Evolutionary conservation across 2,888 invertebrate species (phyloP).

Genomic region (Philereme transversata): DNA sequence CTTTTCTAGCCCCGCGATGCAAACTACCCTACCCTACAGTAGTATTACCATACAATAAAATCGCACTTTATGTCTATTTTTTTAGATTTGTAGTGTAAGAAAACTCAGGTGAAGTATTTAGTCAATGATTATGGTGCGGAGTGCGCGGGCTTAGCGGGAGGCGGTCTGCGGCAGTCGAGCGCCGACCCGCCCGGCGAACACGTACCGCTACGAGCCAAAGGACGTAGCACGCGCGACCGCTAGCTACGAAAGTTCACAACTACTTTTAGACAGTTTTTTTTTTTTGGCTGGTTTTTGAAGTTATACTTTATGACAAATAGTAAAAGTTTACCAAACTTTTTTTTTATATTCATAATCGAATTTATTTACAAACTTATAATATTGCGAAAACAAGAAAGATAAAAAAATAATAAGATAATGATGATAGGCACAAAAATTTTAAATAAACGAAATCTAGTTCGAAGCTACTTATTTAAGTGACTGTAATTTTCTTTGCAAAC

Average conservation of each 20-base stretch:
- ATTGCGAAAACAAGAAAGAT: neutral
- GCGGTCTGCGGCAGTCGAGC: constrained; percentile 52
- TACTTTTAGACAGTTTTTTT: constrained; percentile 37
- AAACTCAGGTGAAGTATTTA: constrained; percentile 76
- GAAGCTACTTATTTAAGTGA: no score
- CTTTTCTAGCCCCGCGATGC: neutral
- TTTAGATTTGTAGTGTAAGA: constrained; percentile 45
- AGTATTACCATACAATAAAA: neutral
- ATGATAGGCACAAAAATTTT: no score
- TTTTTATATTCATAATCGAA: no score
- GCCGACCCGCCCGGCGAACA: constrained; percentile 47
- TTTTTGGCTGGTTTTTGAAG: neutral
- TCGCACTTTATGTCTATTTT: neutral
- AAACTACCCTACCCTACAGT: neutral
- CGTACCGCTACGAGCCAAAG: constrained; percentile 12
- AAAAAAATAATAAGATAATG: no score
- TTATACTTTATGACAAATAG: neutral
- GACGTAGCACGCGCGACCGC: constrained; percentile 43
- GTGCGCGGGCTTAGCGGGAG: constrained; percentile 45
- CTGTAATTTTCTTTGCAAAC: no score
- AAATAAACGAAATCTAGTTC: no score
- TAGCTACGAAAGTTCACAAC: constrained; percentile 36
- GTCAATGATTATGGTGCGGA: constrained; percentile 73
- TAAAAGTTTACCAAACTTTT: constrained; percentile 10
- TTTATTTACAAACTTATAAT: no score